These are phyloP conservation scores for Agrochola circellaris DNA, from an alignment of 2,888 invertebrate genomes.

Conservation along the genomic window DNA sequence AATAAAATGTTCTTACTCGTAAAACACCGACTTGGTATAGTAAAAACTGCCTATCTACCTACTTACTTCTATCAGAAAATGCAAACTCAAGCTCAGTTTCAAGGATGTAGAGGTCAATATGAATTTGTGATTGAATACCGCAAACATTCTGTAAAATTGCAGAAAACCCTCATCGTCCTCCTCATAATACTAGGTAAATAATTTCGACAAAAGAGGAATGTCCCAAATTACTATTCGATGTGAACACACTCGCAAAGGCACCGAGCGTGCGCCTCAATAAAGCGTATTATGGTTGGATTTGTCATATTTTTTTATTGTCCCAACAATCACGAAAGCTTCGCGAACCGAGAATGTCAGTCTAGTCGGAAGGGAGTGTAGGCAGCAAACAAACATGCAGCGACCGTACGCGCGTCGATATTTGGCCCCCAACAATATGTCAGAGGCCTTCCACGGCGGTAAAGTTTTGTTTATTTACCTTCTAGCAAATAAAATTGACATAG, in stretches of 20 bases:
- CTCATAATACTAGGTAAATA: not conserved
- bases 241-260: conserved; percentile 26
- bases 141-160: not conserved
- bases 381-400: conserved; percentile 81
- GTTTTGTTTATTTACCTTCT: conserved; percentile 1
- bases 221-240: conserved; percentile 35
- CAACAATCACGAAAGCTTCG: conserved; percentile 80
- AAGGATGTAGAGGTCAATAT: not conserved
- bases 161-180: not conserved
- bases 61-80: not conserved
- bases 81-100: not conserved
- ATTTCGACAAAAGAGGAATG: conserved; percentile 17
- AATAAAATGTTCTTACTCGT: not conserved
- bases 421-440: conserved; percentile 83
- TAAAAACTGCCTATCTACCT: not conserved
- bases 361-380: conserved; percentile 60
- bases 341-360: conserved; percentile 57
- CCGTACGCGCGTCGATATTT: conserved; percentile 83
- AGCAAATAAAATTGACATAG: not conserved
- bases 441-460: conserved; percentile 84
- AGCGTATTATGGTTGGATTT: conserved; percentile 82
- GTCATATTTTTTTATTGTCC: conserved; percentile 88
- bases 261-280: conserved; percentile 84
- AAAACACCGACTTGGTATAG: not conserved
- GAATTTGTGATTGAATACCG: not conserved